Evolutionary conservation across 1,140 invertebrate genomes (phyloP), one percentile per base, ranked within the genome.

Genomic region (Pogonomyrmex barbatus): DNA sequence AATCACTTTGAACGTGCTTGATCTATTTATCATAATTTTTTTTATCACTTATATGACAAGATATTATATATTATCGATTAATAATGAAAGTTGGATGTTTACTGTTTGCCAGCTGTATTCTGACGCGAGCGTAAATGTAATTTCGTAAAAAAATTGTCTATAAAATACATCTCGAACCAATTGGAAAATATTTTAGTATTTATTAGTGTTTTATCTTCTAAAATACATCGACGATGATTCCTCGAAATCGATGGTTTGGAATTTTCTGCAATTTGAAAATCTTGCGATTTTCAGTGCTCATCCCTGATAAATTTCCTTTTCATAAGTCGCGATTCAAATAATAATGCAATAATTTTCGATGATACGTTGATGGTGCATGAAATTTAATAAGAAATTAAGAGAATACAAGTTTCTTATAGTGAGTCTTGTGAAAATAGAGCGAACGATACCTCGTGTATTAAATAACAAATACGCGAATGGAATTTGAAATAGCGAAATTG

Each of bases 401-500:
- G 5, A 73, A 52, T 2, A 4, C 2, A 75, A 58, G 5, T 60
- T 17, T 17, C 2, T 17, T 12, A 47, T 63, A 12, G 52, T 2
- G 12, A 33, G 39, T 24, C 42, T 60, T 45, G 39, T 24, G 14
- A 45, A 76, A 60, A 76, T 76, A 45, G 54, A 76, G n/a, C 54
- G 52, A 52, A 63, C 75, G 24, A 36, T 63, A 79, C 45, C 1
- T 8, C 30, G 5, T 47, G 9, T 71, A 71, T 71, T 58, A 71
- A 71, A 58, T 63, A 73, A 60, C 42, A 60, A 75, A n/a, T 50
- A 73, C 67, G 78, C 52, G 65, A 71, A 82, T 50, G 79, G 79
- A 24, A 83, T 73, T 75, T 73, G 79, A 73, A 58, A 71, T 82
- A 36, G 67, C 68, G 24, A 33, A 73, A 54, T 73, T 60, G 79